Evolutionary conservation across 2,888 invertebrate species (phyloP).

Genomic region (Leptogaster cylindrica): DNA sequence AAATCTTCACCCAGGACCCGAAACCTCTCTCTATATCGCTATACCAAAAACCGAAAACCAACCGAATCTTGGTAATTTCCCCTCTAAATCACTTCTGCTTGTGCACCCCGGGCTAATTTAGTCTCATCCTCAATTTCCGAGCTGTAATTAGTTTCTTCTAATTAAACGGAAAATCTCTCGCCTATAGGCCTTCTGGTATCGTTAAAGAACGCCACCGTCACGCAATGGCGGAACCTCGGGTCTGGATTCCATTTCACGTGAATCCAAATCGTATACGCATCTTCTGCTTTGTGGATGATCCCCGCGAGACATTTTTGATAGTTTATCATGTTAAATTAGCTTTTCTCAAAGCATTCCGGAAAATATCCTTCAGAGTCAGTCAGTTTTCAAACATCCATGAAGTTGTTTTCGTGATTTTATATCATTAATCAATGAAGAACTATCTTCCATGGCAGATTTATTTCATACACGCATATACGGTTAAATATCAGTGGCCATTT

Average conservation of each 20-base stretch:
- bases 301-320: not conserved
- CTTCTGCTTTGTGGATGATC: not conserved
- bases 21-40: not conserved
- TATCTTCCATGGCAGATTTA: no score
- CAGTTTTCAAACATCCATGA: no score
- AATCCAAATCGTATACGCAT: not conserved
- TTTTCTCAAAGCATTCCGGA: constrained; percentile 13
- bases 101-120: constrained; percentile 32
- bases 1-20: constrained; percentile 11
- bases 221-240: not conserved
- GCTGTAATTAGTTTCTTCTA: constrained; percentile 41
- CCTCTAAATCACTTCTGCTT: constrained; percentile 37
- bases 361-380: no score
- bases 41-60: constrained; percentile 26
- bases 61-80: constrained; percentile 37
- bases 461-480: no score
- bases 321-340: constrained; percentile 14
- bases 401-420: no score
- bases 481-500: no score
- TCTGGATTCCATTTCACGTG: not conserved
- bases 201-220: constrained; percentile 3
- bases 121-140: constrained; percentile 40
- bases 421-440: no score
- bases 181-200: constrained; percentile 20
- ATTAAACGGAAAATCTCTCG: constrained; percentile 41